Conservation (phyloP, 2,888 invertebrate genomes). For the Watsonalla binaria region DNA sequence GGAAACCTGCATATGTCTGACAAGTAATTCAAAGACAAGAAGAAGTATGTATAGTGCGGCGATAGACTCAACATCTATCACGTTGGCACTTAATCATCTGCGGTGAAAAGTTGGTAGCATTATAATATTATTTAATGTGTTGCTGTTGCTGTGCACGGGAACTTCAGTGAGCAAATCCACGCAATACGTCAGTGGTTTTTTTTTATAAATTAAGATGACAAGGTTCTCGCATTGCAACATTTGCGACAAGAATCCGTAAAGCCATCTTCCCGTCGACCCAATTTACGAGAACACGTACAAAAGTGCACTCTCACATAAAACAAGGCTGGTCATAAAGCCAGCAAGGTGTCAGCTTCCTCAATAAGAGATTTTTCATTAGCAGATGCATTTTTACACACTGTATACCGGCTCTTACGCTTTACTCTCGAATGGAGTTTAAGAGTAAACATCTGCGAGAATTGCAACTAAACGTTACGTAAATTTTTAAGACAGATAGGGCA, state of each 20-base stretch:
- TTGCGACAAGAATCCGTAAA: not conserved
- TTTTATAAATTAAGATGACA: not conserved
- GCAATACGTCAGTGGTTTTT: too few relatives aligned
- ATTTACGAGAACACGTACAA: slow-evolving; percentile 4
- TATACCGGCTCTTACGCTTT: slow-evolving; percentile 6
- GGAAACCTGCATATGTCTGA: too few relatives aligned
- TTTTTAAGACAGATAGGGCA: too few relatives aligned
- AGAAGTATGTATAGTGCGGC: too few relatives aligned
- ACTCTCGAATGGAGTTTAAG: slow-evolving; percentile 4
- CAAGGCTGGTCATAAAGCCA: not conserved
- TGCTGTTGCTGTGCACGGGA: too few relatives aligned
- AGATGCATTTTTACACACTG: slow-evolving; percentile 19
- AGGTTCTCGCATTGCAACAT: not conserved
- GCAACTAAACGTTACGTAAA: too few relatives aligned
- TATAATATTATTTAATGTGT: too few relatives aligned
- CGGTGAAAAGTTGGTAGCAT: too few relatives aligned
- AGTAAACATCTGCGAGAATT: not conserved
- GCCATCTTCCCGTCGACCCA: slow-evolving; percentile 2
- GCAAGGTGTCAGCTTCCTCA: slow-evolving; percentile 10
- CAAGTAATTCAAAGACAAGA: too few relatives aligned
- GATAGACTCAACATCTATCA: too few relatives aligned
- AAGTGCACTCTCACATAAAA: slow-evolving; percentile 3
- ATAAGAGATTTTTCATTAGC: slow-evolving; percentile 28
- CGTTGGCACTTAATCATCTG: too few relatives aligned
- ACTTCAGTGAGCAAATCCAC: too few relatives aligned